Base-by-base conservation (phyloP, 2,113 vertebrate species). In the Pseudopipra pipra region DNA sequence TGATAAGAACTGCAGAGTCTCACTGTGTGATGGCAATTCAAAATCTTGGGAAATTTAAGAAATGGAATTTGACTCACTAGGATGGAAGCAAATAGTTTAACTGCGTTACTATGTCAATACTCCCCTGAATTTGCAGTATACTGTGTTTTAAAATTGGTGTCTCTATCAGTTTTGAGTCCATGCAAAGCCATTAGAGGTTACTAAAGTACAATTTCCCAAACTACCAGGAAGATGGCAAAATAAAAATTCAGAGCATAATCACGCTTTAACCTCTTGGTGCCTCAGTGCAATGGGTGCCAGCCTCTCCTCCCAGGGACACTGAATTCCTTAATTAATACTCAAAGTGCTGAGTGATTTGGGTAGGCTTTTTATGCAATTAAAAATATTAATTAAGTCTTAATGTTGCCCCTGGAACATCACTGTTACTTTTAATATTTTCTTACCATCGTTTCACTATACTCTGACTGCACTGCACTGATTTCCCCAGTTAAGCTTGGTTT, bases 141-240 rank as follows among this genome's bases (percentile, higher is more conserved):
- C n/a, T 39, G 41, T 35, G 68, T 14, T 85, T 92, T 46, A 73
- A 87, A 90, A 83, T 51, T 31, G 83, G n/a, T 5, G 2, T 90
- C 43, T 87, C 63, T 71, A 39, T 90, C 88, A 73, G 55, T 58
- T 85, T 41, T 77, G 75, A 93, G 74, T 13, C 58, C 55, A 44
- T 62, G 82, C 74, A 73, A 90, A 90, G 78, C 85, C 78, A 92
- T 93, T 82, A 88, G 67, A 65, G 66, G 54, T 73, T 91, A 90
- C 91, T 92, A 68, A 72, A 65, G 41, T 14, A 8, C 30, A 31
- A 35, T 83, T 88, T 88, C 71, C 71, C 92, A 87, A 59, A 58
- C 63, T 70, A 15, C 31, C 44, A 51, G 55, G 43, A 87, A 58
- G 68, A 74, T 33, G 35, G 67, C 24, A 85, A 83, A 87, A 65